Evolutionary conservation across 2,113 vertebrate genomes (phyloP).

Genomic region (Coreoperca whiteheadi): DNA sequence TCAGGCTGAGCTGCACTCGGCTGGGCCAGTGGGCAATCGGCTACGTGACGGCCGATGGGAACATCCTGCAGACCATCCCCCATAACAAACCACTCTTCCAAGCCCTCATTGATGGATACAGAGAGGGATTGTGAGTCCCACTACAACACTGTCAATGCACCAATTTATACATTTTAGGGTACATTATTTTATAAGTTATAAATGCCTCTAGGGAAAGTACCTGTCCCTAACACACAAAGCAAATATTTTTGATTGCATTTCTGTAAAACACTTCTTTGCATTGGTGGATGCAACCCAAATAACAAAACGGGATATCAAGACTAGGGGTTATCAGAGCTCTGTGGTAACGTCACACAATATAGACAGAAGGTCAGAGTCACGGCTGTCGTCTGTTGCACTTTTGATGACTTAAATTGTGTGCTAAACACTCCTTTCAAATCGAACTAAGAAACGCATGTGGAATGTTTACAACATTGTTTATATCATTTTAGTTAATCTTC

Average conservation of each 20-base stretch:
- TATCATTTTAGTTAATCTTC: no score
- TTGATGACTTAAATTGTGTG: no score
- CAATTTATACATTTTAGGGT: background rate
- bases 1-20: constrained; percentile 96
- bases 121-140: constrained; percentile 98
- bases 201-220: background rate
- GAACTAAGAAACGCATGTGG: no score
- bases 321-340: no score
- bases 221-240: no score
- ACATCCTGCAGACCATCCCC: constrained; percentile 99
- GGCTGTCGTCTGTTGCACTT: no score
- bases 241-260: no score
- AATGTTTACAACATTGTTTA: no score
- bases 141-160: background rate
- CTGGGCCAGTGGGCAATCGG: constrained; percentile 99
- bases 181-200: background rate
- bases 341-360: no score
- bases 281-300: background rate
- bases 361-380: no score
- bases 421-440: no score
- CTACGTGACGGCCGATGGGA: constrained; percentile 97
- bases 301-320: no score
- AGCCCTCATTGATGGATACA: constrained; percentile 98
- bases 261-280: background rate
- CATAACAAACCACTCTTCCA: constrained; percentile 99